These are phyloP conservation scores for Antechinus stuartii DNA, from an alignment of 2,113 vertebrate species.

Conservation along the genomic window DNA sequence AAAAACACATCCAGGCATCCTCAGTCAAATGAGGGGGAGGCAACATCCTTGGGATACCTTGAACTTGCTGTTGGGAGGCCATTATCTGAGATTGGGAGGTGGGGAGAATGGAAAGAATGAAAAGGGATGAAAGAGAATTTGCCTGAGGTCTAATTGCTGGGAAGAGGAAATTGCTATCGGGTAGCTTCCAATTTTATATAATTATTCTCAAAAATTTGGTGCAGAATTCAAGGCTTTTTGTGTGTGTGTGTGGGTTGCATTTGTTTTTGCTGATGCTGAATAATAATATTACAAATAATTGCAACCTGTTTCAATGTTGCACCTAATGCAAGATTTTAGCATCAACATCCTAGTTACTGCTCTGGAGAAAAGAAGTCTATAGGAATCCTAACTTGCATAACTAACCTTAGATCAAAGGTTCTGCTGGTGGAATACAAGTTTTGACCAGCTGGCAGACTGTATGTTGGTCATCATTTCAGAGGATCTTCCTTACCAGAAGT, in stretches of 20 bases:
- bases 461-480: background rate
- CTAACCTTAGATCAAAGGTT: background rate
- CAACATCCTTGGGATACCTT: background rate
- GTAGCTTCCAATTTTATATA: background rate
- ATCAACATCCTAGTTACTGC: background rate
- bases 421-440: background rate
- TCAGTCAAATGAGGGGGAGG: background rate
- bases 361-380: background rate
- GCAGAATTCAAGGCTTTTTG: background rate
- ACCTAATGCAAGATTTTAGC: background rate
- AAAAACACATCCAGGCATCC: background rate
- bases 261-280: background rate
- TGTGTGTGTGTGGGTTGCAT: background rate
- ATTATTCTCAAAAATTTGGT: background rate
- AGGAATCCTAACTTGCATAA: background rate
- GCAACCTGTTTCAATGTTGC: background rate
- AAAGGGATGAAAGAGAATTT: background rate
- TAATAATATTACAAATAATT: background rate
- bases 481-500: background rate
- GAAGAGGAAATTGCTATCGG: background rate
- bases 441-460: background rate
- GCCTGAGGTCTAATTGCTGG: background rate
- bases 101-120: background rate
- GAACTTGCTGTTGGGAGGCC: background rate
- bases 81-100: background rate